Percentiles rank a stretch among this genome's conserved stretches.
phyloP scores from a whole-genome alignment of 2,797 vertebrate genomes.

The Eurystomus glaucurus region DNA sequence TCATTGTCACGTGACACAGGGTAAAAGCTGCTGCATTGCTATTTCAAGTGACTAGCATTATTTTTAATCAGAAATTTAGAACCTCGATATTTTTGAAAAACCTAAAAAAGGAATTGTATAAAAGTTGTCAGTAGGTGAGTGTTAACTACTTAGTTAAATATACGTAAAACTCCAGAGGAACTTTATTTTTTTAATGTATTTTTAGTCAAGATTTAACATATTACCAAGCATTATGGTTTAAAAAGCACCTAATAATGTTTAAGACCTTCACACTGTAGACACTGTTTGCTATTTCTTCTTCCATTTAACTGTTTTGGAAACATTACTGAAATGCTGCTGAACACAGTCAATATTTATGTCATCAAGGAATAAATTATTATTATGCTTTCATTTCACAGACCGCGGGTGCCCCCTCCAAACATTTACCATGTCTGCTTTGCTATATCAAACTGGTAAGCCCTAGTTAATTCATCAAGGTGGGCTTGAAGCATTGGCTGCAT shows the following conservation, averaged over 20 bases:
- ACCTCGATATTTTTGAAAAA: background rate
- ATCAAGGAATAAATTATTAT: background rate
- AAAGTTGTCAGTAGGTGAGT: background rate
- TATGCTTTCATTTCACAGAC: background rate
- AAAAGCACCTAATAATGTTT: background rate
- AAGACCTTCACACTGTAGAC: background rate
- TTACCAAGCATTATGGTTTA: background rate
- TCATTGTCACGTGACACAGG: background rate
- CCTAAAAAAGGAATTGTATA: background rate
- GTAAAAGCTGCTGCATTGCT: background rate
- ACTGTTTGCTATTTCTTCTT: background rate
- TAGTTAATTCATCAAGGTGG: slow-evolving; percentile 95
- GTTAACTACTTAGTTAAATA: background rate
- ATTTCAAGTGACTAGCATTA: background rate
- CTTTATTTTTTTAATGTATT: background rate
- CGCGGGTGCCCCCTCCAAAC: background rate
- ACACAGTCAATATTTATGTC: background rate
- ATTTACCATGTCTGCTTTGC: slow-evolving; percentile 96
- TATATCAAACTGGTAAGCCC: slow-evolving; percentile 97
- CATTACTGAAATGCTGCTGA: background rate
- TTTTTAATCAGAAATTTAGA: background rate
- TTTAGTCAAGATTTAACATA: background rate
- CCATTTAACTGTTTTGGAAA: background rate
- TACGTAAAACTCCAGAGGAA: background rate
- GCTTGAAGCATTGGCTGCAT: slow-evolving; percentile 98